Evolutionary conservation across 64 coral and sea anemone genomes (phyloP).

Genomic region (Stylophora pistillata): DNA sequence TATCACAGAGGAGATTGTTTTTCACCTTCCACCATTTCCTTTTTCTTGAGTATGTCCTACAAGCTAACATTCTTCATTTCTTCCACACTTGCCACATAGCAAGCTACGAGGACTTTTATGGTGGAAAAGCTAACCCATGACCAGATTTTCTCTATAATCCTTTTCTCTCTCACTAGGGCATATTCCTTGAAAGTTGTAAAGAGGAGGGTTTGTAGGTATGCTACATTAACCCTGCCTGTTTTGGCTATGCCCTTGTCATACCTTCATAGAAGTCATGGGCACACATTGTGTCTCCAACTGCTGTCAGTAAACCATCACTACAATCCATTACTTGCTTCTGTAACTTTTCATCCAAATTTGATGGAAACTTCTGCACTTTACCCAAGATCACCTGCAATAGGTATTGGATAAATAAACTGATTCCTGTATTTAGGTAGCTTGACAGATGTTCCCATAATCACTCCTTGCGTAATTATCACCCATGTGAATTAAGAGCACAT

Average conservation of each 20-base stretch:
- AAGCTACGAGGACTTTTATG: too few species aligned
- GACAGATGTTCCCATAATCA: too few species aligned
- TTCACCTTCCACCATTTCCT: too few species aligned
- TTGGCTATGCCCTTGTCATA: not conserved
- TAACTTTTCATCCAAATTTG: slow-evolving; percentile 71
- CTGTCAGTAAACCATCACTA: slow-evolving; percentile 61
- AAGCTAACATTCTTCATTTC: too few species aligned
- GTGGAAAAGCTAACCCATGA: too few species aligned
- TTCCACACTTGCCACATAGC: too few species aligned
- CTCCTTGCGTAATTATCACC: too few species aligned
- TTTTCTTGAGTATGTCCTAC: too few species aligned
- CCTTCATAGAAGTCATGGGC: slow-evolving; percentile 98
- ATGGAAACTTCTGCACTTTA: slow-evolving; percentile 64
- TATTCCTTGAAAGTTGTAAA: not conserved
- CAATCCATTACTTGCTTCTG: slow-evolving; percentile 66
- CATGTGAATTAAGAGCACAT: too few species aligned
- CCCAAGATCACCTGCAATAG: slow-evolving; percentile 84
- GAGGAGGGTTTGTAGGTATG: too few species aligned
- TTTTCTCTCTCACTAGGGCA: not conserved
- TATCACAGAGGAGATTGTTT: too few species aligned
- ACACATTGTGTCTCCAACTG: slow-evolving; percentile 90
- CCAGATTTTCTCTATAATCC: too few species aligned
- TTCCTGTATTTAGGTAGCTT: not conserved
- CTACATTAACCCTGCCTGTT: not conserved
- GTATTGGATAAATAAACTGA: not conserved